Conservation (phyloP, 2,797 vertebrate species). For the Toxotes lorentzi region DNA sequence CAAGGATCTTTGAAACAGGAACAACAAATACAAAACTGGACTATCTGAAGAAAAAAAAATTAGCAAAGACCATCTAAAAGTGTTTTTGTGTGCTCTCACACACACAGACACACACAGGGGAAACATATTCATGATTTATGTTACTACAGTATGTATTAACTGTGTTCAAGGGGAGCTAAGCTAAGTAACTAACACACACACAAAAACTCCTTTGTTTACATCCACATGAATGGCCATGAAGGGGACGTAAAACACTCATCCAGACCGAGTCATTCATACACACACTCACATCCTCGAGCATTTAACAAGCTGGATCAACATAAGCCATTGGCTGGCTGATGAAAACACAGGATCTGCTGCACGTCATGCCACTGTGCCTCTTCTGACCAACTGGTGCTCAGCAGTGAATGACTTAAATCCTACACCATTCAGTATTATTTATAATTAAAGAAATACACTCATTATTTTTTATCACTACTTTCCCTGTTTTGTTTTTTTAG, state of each 20-base stretch:
- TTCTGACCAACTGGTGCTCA: not conserved
- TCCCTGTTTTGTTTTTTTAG: slow-evolving; percentile 11
- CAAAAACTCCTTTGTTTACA: slow-evolving; percentile 1
- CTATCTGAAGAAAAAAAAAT: not conserved
- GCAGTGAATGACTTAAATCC: not conserved
- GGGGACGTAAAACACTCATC: not conserved
- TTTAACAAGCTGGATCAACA: slow-evolving; percentile 5
- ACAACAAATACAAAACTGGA: not conserved
- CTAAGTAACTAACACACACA: not conserved
- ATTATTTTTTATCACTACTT: not conserved
- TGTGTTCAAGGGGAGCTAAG: not conserved
- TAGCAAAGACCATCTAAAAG: not conserved
- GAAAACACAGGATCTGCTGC: slow-evolving; percentile 31
- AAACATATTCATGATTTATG: not conserved
- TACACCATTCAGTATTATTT: not conserved
- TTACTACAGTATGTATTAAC: not conserved
- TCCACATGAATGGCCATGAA: not conserved
- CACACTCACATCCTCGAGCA: not conserved
- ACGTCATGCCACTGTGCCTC: not conserved
- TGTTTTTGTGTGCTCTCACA: not conserved
- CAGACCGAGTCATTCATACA: not conserved
- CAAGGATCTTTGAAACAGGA: not conserved
- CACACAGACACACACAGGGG: not conserved
- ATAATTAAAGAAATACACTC: not conserved
- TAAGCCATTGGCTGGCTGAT: not conserved